These are phyloP conservation scores for Drosophila lacteicornis DNA, from an alignment of 1,140 invertebrate species.

Conservation along the genomic window DNA sequence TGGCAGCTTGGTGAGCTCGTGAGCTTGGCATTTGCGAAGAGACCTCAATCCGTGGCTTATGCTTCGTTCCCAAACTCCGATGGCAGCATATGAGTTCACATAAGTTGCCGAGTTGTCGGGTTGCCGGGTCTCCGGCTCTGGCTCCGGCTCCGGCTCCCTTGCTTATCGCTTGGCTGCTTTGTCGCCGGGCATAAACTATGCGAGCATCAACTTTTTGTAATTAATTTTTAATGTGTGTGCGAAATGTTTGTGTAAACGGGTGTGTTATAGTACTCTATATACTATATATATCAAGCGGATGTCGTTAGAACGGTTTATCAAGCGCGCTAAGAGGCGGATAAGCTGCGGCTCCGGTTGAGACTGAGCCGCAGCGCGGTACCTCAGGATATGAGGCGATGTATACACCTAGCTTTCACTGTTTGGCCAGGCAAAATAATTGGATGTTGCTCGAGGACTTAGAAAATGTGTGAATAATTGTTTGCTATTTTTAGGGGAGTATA, in stretches of 20 bases:
- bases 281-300: constrained; percentile 31
- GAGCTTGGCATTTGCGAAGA: constrained; percentile 57
- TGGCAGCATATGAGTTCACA: constrained; percentile 1
- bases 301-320: constrained; percentile 47
- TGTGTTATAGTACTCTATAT: constrained; percentile 36
- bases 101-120: background rate
- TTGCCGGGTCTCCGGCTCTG: constrained; percentile 8
- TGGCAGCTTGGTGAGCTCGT: constrained; percentile 50
- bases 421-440: constrained; percentile 36
- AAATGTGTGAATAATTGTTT: background rate
- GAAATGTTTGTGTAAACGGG: constrained; percentile 73
- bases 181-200: constrained; percentile 76
- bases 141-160: background rate
- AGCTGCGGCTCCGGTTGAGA: constrained; percentile 9
- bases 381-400: background rate
- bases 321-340: constrained; percentile 43
- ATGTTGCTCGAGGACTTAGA: constrained; percentile 7
- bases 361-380: background rate
- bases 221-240: constrained; percentile 81
- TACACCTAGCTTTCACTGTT: background rate
- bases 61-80: constrained; percentile 19
- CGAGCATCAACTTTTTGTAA: constrained; percentile 72
- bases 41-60: constrained; percentile 51
- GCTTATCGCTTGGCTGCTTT: constrained; percentile 70
- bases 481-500: background rate